Evolutionary conservation across 1,140 invertebrate species (phyloP), one percentile per base, ranked within the genome.

Genomic region (Oppia nitens): DNA sequence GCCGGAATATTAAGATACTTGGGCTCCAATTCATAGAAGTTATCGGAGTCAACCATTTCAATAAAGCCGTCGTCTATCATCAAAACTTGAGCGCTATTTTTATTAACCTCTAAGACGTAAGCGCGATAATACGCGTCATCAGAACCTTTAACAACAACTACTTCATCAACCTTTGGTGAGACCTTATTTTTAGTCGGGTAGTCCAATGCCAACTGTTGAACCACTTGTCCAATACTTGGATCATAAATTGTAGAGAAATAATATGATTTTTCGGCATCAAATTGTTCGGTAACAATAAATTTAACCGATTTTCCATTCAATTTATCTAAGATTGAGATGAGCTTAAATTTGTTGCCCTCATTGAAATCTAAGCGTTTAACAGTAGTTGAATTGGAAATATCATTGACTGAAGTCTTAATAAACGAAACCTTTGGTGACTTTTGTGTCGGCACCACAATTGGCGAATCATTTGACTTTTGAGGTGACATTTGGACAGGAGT

Each of bases 1-100:
- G 82, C 83, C 9, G 78, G 82, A 59, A 97, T 82, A 81, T 86
- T 87, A 1, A 92, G 92, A 0, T 84, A 83, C 68, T 83, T 81
- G 2, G 82, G 73, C 70, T 94, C 86, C 32, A 94, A 78, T 1
- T 83, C 79, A 72, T 94, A 93, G 20, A 83, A 75, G 66, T 81
- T 82, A 17, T 78, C 76, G n/a, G n/a, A n/a, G n/a, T n/a, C n/a
- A 14, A 80, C 86, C 25, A 9, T 40, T 17, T 40, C 32, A 40
- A 9, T 40, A 17, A 40, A 9, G 6, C 32, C 32, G 6, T 6
- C 32, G 32, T 40, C 32, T 9, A 40, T 9, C 32, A 40, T 40
- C 6, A 40, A 17, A 40, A 40, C 32, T 9, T 40, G 6, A 9
- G 32, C 32, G 32, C 6, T 17, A 9, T 17, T 17, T 9, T 40